Conservation (phyloP, 2,113 vertebrate species). For the Ptilorrhoa leucosticta region DNA sequence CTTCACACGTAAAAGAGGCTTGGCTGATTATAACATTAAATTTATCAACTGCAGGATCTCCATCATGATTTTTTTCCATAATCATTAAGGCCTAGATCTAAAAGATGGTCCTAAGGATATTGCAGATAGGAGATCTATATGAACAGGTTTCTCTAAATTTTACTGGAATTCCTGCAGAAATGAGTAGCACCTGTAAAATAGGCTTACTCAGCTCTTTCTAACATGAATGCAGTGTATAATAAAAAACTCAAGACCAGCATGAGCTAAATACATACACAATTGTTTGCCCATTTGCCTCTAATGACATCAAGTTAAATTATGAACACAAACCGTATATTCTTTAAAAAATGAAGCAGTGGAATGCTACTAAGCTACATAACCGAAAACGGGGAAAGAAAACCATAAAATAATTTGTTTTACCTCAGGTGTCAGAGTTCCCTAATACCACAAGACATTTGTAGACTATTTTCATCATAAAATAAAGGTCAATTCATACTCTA, state of each 20-base stretch:
- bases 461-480: background rate
- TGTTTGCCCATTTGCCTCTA: background rate
- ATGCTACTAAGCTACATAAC: background rate
- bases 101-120: background rate
- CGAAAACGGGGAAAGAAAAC: background rate
- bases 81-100: background rate
- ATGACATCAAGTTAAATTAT: background rate
- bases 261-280: background rate
- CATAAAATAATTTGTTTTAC: background rate
- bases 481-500: constrained; percentile 17
- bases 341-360: background rate
- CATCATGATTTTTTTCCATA: background rate
- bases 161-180: background rate
- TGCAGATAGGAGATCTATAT: background rate
- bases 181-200: background rate
- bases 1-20: background rate
- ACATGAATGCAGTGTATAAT: background rate
- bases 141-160: background rate
- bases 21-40: background rate
- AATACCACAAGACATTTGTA: background rate
- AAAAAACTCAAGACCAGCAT: background rate
- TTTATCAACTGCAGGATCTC: background rate
- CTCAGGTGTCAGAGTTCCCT: background rate
- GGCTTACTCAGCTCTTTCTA: background rate
- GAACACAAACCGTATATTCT: background rate